Evolutionary conservation across 2,797 vertebrate species (phyloP).

Genomic region (Poeciliopsis presidionis): DNA sequence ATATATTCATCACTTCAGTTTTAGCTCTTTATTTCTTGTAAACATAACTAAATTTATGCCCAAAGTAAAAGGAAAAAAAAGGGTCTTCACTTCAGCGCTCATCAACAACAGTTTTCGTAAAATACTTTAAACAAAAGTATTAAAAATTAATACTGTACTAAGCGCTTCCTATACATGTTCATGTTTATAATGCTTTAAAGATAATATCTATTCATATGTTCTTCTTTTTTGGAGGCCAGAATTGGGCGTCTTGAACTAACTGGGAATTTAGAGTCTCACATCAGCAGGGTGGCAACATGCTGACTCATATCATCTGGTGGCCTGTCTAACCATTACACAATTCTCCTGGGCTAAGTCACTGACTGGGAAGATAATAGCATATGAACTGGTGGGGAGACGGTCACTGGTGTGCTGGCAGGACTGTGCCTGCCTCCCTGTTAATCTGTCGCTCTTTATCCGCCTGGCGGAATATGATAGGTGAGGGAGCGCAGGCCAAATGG

Average conservation of each 20-base stretch:
- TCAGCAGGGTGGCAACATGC: slow-evolving; percentile 37
- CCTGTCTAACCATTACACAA: slow-evolving; percentile 60
- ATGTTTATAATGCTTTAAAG: background rate
- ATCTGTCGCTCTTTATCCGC: slow-evolving; percentile 71
- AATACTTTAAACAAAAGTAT: background rate
- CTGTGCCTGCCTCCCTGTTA: slow-evolving; percentile 59
- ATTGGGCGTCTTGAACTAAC: slow-evolving; percentile 29
- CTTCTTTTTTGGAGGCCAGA: background rate
- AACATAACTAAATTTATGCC: background rate
- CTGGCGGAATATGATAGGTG: slow-evolving; percentile 62
- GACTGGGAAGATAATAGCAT: slow-evolving; percentile 53
- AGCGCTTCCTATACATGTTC: background rate
- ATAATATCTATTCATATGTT: background rate
- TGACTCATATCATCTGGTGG: slow-evolving; percentile 64
- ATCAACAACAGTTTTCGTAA: background rate
- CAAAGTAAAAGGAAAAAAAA: background rate
- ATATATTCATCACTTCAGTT: slow-evolving; percentile 15
- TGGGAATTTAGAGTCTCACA: slow-evolving; percentile 31
- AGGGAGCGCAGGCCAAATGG: slow-evolving; percentile 41
- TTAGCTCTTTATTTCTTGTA: slow-evolving; percentile 8
- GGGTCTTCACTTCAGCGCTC: background rate
- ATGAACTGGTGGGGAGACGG: slow-evolving; percentile 41
- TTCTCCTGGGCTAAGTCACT: slow-evolving; percentile 61
- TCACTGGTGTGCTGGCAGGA: slow-evolving; percentile 53
- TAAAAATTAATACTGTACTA: background rate